These are phyloP conservation scores for Onychostoma macrolepis DNA, from an alignment of 2,113 vertebrate genomes.

Conservation along the genomic window DNA sequence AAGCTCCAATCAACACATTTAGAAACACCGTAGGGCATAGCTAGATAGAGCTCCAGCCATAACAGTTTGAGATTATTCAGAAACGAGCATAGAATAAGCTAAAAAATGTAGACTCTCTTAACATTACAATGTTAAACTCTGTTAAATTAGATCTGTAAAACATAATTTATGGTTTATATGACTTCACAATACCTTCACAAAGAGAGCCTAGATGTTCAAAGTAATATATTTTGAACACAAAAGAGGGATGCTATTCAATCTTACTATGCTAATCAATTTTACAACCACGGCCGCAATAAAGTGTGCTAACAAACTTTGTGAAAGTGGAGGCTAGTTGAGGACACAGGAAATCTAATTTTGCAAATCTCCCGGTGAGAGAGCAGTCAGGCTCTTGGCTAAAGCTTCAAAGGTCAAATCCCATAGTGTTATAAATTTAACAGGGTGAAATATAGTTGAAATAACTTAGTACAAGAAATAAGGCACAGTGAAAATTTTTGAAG, in stretches of 20 bases:
- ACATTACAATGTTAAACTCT: conserved; percentile 21
- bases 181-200: neutral
- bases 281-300: conserved; percentile 18
- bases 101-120: neutral
- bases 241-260: neutral
- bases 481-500: neutral
- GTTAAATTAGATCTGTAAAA: conserved; percentile 1
- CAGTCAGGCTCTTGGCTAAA: conserved; percentile 28
- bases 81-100: neutral
- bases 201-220: neutral
- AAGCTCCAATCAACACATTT: conserved; percentile 37
- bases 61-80: conserved; percentile 8
- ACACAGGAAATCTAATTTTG: conserved; percentile 31
- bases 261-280: conserved; percentile 27
- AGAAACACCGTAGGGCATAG: conserved; percentile 33
- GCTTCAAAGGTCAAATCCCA: conserved; percentile 46
- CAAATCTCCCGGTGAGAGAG: conserved; percentile 19
- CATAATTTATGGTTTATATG: neutral
- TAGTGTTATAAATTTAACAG: conserved; percentile 38
- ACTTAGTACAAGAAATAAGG: conserved; percentile 7
- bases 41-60: neutral
- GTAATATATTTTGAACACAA: conserved; percentile 17
- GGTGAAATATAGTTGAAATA: conserved; percentile 31
- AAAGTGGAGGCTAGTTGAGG: conserved; percentile 41
- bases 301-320: conserved; percentile 30